Percentiles rank a stretch among this genome's conserved stretches.
Conservation (phyloP, 2,113 vertebrate species). For the Seriola dumerili region DNA sequence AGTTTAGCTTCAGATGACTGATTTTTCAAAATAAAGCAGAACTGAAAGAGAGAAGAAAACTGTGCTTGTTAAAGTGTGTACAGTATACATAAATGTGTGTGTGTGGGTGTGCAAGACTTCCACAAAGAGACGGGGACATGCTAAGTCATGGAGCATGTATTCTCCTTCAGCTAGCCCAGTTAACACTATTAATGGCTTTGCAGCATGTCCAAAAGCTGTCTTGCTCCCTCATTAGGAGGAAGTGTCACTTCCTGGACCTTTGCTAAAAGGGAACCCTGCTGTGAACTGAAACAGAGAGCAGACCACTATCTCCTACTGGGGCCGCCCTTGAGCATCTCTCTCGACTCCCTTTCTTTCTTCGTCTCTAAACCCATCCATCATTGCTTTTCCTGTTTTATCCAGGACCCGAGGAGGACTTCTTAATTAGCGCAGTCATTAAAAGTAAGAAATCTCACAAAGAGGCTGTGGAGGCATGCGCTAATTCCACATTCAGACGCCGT, state of each 20-base stretch:
- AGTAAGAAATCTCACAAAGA: constrained; percentile 57
- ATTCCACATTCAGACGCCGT: constrained; percentile 66
- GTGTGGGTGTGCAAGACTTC: neutral
- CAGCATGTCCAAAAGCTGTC: constrained; percentile 59
- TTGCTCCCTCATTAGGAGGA: constrained; percentile 71
- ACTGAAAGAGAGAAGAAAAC: neutral
- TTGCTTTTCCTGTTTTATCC: constrained; percentile 44
- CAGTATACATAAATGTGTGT: neutral
- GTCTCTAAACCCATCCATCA: constrained; percentile 61
- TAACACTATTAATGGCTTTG: constrained; percentile 63
- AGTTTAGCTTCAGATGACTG: neutral
- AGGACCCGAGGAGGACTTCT: constrained; percentile 55
- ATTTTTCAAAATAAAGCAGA: constrained; percentile 1
- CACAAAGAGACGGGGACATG: neutral
- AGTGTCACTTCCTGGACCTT: constrained; percentile 57
- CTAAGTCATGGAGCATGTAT: constrained; percentile 27
- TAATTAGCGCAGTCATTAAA: constrained; percentile 75
- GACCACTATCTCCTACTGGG: constrained; percentile 44
- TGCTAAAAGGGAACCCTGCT: constrained; percentile 64
- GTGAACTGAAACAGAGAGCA: constrained; percentile 61
- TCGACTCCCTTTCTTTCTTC: constrained; percentile 50
- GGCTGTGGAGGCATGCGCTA: constrained; percentile 24
- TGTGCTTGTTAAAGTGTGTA: neutral
- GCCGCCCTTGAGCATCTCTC: constrained; percentile 45
- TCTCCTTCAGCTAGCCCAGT: constrained; percentile 52